A percentile compares a stretch with the other conserved stretches of the same genome.
phyloP scores from a whole-genome alignment of 2,113 vertebrate genomes.

The Hippocampus zosterae region DNA sequence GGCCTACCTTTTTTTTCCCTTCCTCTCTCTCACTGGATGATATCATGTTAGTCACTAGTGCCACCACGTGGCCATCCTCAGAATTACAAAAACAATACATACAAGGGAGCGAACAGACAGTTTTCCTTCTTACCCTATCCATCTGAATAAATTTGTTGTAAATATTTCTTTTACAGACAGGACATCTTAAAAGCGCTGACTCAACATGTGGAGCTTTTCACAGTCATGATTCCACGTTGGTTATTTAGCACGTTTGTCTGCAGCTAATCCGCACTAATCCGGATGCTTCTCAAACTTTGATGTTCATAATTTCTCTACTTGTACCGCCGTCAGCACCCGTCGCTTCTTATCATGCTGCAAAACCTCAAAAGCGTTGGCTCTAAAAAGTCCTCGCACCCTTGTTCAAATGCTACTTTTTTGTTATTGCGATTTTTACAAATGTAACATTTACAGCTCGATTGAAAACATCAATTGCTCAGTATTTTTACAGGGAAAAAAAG shows the following conservation, averaged over 20 bases:
- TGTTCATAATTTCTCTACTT: background rate
- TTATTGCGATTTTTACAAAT: too few species aligned
- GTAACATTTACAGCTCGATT: too few species aligned
- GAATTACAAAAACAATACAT: background rate
- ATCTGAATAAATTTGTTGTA: background rate
- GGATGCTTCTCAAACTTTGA: background rate
- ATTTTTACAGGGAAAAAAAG: too few species aligned
- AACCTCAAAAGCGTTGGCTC: background rate
- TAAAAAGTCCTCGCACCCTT: background rate
- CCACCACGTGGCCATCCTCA: slow-evolving; percentile 35
- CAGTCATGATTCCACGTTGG: background rate
- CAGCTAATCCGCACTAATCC: background rate
- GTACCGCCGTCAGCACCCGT: background rate
- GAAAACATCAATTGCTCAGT: too few species aligned
- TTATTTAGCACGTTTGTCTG: background rate
- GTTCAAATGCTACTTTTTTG: background rate
- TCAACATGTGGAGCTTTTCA: background rate
- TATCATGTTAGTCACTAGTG: slow-evolving; percentile 30
- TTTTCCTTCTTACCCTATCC: background rate
- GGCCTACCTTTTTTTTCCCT: background rate
- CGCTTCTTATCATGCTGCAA: background rate
- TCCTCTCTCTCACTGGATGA: background rate
- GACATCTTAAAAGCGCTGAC: background rate
- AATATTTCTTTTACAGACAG: background rate
- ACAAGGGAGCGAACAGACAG: background rate